Evolutionary conservation across 1,140 invertebrate genomes (phyloP).

Genomic region (Aphelenchoides besseyi): DNA sequence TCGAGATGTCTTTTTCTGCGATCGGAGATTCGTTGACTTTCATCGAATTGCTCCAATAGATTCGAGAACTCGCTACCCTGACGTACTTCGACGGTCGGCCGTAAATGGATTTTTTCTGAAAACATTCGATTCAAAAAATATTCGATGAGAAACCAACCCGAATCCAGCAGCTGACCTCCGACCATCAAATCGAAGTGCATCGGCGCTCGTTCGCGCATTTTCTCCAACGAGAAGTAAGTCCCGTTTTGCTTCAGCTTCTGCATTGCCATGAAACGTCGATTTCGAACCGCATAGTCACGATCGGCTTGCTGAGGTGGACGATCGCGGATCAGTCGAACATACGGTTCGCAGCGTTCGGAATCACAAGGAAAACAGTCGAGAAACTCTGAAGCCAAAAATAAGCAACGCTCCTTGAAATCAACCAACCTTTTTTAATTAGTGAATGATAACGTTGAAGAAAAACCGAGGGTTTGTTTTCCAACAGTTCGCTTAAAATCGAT

Average conservation of each 20-base stretch:
- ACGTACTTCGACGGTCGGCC: slow-evolving; percentile 52
- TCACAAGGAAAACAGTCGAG: slow-evolving; percentile 32
- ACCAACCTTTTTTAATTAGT: slow-evolving; percentile 23
- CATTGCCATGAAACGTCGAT: slow-evolving; percentile 78
- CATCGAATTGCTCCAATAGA: slow-evolving; percentile 56
- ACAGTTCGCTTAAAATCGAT: slow-evolving; percentile 40
- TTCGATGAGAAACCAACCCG: slow-evolving; percentile 71
- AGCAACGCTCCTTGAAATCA: slow-evolving; percentile 13
- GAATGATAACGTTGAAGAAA: slow-evolving; percentile 51
- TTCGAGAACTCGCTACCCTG: slow-evolving; percentile 48
- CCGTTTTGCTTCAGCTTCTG: slow-evolving; percentile 72
- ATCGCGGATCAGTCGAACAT: slow-evolving; percentile 62
- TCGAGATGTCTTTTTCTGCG: slow-evolving; percentile 38
- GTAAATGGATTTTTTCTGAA: slow-evolving; percentile 47
- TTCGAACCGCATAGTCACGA: slow-evolving; percentile 68
- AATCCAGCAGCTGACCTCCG: slow-evolving; percentile 76
- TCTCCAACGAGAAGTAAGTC: slow-evolving; percentile 80
- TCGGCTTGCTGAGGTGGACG: slow-evolving; percentile 65
- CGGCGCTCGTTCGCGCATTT: slow-evolving; percentile 87
- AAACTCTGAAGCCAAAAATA: background rate
- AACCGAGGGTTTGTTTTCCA: slow-evolving; percentile 38
- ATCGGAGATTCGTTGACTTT: slow-evolving; percentile 62
- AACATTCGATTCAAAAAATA: slow-evolving; percentile 25
- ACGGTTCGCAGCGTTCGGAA: slow-evolving; percentile 15
- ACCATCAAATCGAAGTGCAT: slow-evolving; percentile 81